Base-by-base conservation (phyloP, 2,113 vertebrate species). In the Ascaphus truei region DNA sequence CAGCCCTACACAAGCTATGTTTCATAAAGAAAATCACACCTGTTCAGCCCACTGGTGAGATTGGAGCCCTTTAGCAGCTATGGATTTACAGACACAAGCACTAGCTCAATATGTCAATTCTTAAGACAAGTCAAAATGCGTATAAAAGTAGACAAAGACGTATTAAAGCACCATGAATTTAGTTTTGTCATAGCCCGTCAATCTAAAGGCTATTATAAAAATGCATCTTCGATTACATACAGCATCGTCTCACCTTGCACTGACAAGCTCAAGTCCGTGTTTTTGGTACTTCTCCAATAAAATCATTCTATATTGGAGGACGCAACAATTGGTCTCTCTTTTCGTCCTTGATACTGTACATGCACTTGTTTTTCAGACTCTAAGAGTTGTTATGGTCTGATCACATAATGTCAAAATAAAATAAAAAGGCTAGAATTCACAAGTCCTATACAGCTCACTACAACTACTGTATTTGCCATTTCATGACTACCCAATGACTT, bases 71-170 rank as follows among this genome's bases (percentile, higher is more conserved):
- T 58, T 56, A 33, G 31, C 65, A 26, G 31, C 41, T 48, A 18
- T 68, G 22, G 41, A 68, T 58, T 68, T 58, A 58, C 53, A 34
- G 53, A 48, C 53, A 45, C n/a, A 29, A 26, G 41, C 39, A 92
- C 94, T 93, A 92, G 86, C 85, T 92, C 92, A 93, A 92, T 90
- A 89, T 94, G 92, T 93, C 92, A 93, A 88, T 85, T 88, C 83
- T n/a, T 80, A 80, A 85, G 86, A 87, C 82, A 88, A 88, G 86
- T 86, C 85, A 92, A 90, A 90, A 89, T 86, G 86, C 87, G 84
- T 90, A 88, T 88, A 90, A 89, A 93, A 90, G 86, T 84, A 90
- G 89, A 94, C 91, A 93, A 93, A 94, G 88, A 92, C 89, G 87
- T 92, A 90, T 91, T 93, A 84, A 90, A 91, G 88, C 83, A 91